A percentile compares a stretch with the other conserved stretches of the same genome.
These are phyloP conservation scores for Setophaga petechia DNA, from an alignment of 2,113 vertebrate genomes.

Conservation along the genomic window DNA sequence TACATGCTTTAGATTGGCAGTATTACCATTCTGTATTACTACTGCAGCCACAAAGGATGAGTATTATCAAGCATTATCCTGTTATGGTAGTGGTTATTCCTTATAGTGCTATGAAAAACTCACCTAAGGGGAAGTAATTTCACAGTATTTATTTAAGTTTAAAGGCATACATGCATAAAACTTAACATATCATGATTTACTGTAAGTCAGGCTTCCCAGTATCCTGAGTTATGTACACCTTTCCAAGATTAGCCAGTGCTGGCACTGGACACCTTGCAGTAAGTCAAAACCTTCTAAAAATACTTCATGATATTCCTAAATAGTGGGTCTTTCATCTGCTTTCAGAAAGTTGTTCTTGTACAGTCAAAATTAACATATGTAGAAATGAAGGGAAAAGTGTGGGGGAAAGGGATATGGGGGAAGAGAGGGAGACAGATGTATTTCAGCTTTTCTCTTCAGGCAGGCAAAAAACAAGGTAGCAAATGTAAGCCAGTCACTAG, in stretches of 20 bases:
- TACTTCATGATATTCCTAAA: background rate
- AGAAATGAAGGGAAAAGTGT: background rate
- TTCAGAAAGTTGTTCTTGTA: background rate
- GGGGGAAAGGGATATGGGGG: background rate
- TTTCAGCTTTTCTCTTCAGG: background rate
- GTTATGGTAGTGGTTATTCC: background rate
- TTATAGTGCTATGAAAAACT: background rate
- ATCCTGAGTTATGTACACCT: background rate
- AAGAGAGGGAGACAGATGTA: background rate
- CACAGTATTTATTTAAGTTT: background rate
- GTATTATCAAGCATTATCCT: background rate
- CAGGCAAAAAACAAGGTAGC: background rate
- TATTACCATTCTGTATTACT: background rate
- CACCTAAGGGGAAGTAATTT: background rate
- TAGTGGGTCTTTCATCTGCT: background rate
- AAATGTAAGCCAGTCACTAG: background rate
- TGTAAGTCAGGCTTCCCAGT: background rate
- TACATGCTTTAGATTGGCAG: background rate
- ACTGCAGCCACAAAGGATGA: background rate
- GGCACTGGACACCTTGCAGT: background rate
- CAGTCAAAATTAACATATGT: background rate
- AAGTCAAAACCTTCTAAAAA: background rate
- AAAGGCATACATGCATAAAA: background rate
- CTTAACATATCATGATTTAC: background rate
- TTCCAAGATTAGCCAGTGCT: background rate